Conservation (phyloP, 2,888 invertebrate species). For the Chrysolina haemoptera region DNA sequence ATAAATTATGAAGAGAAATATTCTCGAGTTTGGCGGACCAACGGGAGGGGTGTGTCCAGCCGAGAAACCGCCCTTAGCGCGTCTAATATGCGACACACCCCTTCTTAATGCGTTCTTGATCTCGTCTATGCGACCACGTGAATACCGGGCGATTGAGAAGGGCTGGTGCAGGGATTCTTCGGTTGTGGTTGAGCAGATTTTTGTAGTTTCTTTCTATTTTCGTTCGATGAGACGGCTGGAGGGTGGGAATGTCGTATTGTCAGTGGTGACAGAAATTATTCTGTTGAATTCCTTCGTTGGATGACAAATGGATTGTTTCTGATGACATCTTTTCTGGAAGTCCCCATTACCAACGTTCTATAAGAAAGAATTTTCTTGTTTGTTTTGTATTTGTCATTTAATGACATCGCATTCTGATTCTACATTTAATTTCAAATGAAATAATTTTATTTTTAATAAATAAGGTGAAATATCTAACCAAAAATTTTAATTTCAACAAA, state of each 20-base stretch:
- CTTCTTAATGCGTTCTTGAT: constrained; percentile 33
- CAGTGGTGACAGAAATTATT: too few relatives aligned
- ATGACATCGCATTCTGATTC: too few relatives aligned
- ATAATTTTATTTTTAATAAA: too few relatives aligned
- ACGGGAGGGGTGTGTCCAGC: constrained; percentile 60
- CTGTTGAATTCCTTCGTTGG: too few relatives aligned
- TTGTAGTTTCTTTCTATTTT: neutral
- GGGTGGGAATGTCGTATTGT: neutral
- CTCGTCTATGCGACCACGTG: constrained; percentile 23
- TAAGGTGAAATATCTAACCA: too few relatives aligned
- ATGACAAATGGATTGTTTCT: too few relatives aligned
- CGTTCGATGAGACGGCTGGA: neutral
- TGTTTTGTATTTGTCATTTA: too few relatives aligned
- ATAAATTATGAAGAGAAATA: constrained; percentile 54
- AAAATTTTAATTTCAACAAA: too few relatives aligned
- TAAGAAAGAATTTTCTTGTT: too few relatives aligned
- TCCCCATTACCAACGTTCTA: too few relatives aligned
- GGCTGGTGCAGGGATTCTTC: constrained; percentile 19
- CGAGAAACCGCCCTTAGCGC: constrained; percentile 60
- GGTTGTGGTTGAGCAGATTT: neutral
- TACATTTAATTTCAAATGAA: too few relatives aligned
- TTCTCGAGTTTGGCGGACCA: constrained; percentile 51
- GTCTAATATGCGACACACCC: constrained; percentile 65
- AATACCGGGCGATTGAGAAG: constrained; percentile 30
- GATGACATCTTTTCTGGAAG: too few relatives aligned